Evolutionary conservation across 1,140 invertebrate species (phyloP), one percentile per base, ranked within the genome.

Genomic region (Calephelis nemesis): DNA sequence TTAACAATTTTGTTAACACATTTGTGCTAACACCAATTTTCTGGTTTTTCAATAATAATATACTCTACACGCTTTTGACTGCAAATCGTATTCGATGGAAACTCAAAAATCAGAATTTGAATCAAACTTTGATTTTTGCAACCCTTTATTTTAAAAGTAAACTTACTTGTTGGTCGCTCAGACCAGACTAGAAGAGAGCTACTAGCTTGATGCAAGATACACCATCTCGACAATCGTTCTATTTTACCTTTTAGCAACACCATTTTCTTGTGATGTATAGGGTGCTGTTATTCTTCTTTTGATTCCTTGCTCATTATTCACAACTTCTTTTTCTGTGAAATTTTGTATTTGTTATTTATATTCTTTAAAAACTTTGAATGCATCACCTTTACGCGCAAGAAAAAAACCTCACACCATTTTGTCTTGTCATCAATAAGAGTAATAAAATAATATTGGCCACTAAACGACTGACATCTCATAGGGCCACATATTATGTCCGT

Each of bases 381-480:
- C 70, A 11, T 72, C 69, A 70, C 67, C 72, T 66, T 73, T 77
- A 19, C 71, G 69, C 4, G 45, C 49, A 12, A 73, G 72, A 52
- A 72, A 73, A 40, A 75, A 47, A 75, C 71, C 67, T 74, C 69
- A 70, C 71, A 71, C 71, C 73, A 74, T 54, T 69, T 63, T 39
- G 69, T 73, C 7, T 66, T 70, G 42, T 78, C 71, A 58, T 75
- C 74, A 7, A 78, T 78, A 42, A 78, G 75, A 42, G 74, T 74
- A 6, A 76, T 69, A 69, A 78, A 74, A 72, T 75, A 78, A 62
- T 71, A 72, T 52, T 74, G 71, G 11, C 67, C 67, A 15, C 68
- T 67, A 60, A 60, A 65, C 7, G 74, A 74, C 7, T 72, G 47
- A 50, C 62, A 52, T 8, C 13, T 72, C 72, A 78, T 76, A 4